phyloP scores from a whole-genome alignment of 2,888 invertebrate species.

The Leucophora obtusa region DNA sequence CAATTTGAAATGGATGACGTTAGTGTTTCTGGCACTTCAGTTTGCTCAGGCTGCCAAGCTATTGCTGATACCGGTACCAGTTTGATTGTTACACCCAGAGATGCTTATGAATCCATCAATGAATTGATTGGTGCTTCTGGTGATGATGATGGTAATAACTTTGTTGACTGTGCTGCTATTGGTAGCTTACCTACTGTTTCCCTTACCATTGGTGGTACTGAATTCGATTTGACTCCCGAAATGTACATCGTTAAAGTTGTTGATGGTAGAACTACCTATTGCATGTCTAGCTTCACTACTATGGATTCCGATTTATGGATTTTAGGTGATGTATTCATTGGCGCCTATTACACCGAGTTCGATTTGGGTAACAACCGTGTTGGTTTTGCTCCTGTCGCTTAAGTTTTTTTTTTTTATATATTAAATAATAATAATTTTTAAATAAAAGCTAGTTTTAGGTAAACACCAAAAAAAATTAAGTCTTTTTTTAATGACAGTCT shows the following conservation, averaged over 20 bases:
- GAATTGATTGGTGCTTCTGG: conserved; percentile 40
- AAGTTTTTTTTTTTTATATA: conserved; percentile 69
- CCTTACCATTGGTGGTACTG: conserved; percentile 86
- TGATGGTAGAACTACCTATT: conserved; percentile 79
- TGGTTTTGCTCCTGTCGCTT: conserved; percentile 88
- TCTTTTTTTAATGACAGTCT: too few species aligned
- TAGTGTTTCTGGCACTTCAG: conserved; percentile 79
- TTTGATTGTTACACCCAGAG: conserved; percentile 91
- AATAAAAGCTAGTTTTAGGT: neutral
- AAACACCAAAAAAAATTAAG: too few species aligned
- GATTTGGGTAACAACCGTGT: conserved; percentile 90
- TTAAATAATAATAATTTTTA: neutral
- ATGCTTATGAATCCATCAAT: conserved; percentile 80
- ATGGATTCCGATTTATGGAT: conserved; percentile 93
- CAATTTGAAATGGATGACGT: conserved; percentile 92
- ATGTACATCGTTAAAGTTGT: conserved; percentile 86
- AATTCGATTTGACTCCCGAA: conserved; percentile 85
- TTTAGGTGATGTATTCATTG: conserved; percentile 97
- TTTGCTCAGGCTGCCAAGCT: conserved; percentile 89
- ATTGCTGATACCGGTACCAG: conserved; percentile 98
- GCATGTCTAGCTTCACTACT: conserved; percentile 93
- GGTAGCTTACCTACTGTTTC: conserved; percentile 86
- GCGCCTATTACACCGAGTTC: conserved; percentile 95
- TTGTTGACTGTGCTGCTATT: conserved; percentile 88
- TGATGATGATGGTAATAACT: conserved; percentile 79